Evolutionary conservation across 2,113 vertebrate species (phyloP).

Genomic region (Merops nubicus): DNA sequence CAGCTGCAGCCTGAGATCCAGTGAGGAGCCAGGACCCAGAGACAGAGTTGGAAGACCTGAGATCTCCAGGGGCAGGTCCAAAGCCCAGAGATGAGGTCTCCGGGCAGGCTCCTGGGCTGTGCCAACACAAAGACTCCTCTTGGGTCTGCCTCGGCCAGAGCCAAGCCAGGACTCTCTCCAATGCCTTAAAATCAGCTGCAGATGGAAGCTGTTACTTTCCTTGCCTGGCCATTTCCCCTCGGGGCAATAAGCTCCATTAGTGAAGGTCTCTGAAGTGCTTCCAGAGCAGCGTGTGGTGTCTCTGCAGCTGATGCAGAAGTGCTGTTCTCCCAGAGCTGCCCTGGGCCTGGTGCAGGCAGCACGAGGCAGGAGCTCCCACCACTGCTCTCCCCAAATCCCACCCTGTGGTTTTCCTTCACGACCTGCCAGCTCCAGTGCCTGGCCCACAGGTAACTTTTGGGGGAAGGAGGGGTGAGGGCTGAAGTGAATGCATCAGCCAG

Average conservation of each 20-base stretch:
- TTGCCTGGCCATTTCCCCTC: neutral
- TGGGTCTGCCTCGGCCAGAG: neutral
- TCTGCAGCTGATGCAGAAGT: neutral
- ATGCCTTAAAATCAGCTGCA: neutral
- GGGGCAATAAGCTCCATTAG: slow-evolving; percentile 36
- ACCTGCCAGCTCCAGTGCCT: neutral
- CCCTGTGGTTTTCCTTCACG: neutral
- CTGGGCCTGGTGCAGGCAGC: neutral
- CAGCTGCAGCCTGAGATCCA: neutral
- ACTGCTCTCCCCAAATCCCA: neutral
- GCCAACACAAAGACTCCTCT: rapidly evolving
- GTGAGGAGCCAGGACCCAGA: neutral
- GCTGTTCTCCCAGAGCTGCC: slow-evolving; percentile 23
- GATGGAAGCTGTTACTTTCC: neutral
- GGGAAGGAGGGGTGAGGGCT: neutral
- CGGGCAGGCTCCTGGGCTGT: neutral
- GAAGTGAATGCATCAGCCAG: slow-evolving; percentile 22
- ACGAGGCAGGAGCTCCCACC: neutral
- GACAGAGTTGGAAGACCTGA: neutral
- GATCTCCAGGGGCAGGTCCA: rapidly evolving
- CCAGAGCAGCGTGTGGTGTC: neutral
- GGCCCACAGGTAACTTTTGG: neutral
- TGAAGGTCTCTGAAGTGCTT: neutral
- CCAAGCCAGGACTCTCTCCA: neutral
- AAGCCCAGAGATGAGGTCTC: neutral